phyloP scores from a whole-genome alignment of 2,797 vertebrate species.

The Microhierax caerulescens region DNA sequence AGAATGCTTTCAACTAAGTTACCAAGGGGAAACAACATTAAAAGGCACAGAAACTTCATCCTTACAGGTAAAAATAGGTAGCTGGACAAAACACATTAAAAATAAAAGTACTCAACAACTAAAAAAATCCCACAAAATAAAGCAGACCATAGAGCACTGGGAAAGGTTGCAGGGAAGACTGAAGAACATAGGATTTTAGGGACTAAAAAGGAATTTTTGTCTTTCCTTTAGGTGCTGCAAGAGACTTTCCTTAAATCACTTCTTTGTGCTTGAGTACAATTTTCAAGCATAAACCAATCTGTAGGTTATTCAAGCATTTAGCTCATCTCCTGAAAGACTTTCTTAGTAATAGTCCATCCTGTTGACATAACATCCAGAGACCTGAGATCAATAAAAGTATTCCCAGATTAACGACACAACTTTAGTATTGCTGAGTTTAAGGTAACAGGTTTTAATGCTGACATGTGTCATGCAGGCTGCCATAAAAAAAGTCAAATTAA shows the following conservation, averaged over 20 bases:
- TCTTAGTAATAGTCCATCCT: not conserved
- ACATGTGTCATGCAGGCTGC: not conserved
- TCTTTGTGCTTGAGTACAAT: not conserved
- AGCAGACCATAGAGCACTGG: not conserved
- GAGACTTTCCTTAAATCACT: not conserved
- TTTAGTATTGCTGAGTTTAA: not conserved
- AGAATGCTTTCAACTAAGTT: not conserved
- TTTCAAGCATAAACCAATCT: not conserved
- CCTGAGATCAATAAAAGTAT: slow-evolving; percentile 1
- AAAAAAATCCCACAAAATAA: not conserved
- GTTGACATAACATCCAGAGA: not conserved
- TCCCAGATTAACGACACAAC: not conserved
- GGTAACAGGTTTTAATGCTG: not conserved
- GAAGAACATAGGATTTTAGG: not conserved
- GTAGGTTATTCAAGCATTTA: not conserved
- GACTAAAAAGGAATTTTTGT: not conserved
- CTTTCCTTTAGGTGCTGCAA: not conserved
- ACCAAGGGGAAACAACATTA: not conserved
- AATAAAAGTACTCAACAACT: not conserved
- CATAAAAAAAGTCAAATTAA: slow-evolving; percentile 34
- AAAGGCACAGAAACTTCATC: not conserved
- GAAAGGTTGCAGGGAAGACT: not conserved
- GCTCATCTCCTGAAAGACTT: not conserved
- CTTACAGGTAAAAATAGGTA: not conserved
- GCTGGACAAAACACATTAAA: not conserved